These are phyloP conservation scores for Isaurus tuberculatus DNA, from an alignment of 92 coral and sea anemone genomes.

Conservation along the genomic window DNA sequence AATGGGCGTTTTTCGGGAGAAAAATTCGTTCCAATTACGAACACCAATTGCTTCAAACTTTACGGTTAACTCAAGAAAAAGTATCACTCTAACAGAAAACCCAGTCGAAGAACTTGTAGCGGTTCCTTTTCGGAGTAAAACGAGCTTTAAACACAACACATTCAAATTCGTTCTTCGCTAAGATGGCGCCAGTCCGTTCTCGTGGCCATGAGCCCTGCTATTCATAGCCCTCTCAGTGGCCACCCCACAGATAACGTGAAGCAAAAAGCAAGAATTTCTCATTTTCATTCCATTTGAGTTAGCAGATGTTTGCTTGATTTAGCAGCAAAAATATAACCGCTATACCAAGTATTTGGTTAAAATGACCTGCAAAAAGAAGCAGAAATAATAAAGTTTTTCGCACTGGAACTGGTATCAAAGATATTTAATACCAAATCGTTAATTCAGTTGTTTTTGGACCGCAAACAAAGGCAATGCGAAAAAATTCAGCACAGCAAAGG, in stretches of 20 bases:
- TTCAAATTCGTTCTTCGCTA: constrained; percentile 74
- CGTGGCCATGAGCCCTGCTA: constrained; percentile 74
- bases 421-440: background rate
- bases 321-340: constrained; percentile 26
- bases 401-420: constrained; percentile 1
- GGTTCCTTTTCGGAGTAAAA: constrained; percentile 56
- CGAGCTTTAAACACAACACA: constrained; percentile 61
- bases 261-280: constrained; percentile 30
- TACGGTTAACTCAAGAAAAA: constrained; percentile 44
- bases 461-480: background rate
- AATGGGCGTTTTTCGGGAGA: constrained; percentile 82
- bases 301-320: constrained; percentile 52
- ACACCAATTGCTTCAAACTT: constrained; percentile 37
- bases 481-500: background rate
- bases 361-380: background rate
- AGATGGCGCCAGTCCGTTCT: constrained; percentile 99
- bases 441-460: background rate
- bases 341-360: constrained; percentile 22
- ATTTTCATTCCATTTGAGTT: constrained; percentile 37
- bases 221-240: constrained; percentile 12
- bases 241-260: constrained; percentile 39
- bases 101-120: constrained; percentile 36
- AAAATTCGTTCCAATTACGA: constrained; percentile 64
- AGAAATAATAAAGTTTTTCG: background rate
- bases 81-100: constrained; percentile 61